A percentile compares a stretch with the other conserved stretches of the same genome.
Conservation (phyloP, 2,113 vertebrate species). For the Nipponia nippon region DNA sequence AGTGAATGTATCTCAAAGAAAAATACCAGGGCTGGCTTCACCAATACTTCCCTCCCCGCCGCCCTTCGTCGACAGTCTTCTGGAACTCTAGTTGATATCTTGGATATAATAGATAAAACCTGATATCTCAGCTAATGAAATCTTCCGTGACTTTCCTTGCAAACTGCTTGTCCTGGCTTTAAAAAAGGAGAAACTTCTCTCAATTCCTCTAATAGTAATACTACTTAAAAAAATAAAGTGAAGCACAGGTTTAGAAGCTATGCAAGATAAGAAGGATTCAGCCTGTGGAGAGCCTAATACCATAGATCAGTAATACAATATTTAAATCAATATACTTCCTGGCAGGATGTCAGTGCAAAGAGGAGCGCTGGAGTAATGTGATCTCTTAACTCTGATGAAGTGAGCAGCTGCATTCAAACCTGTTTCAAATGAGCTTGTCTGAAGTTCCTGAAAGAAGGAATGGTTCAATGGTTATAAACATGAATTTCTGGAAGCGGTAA, state of each 20-base stretch:
- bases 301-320: constrained; percentile 30
- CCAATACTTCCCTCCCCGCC: not conserved
- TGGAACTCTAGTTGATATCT: not conserved
- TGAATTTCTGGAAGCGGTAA: not conserved
- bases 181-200: not conserved
- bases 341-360: constrained; percentile 2
- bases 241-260: constrained; percentile 1
- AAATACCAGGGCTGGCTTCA: not conserved
- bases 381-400: not conserved
- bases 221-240: not conserved
- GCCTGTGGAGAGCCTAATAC: not conserved
- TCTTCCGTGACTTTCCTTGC: not conserved
- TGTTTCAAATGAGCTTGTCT: not conserved
- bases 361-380: not conserved
- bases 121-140: not conserved
- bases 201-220: not conserved
- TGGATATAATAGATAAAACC: not conserved
- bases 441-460: not conserved
- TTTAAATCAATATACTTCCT: constrained; percentile 50
- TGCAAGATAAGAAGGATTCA: not conserved
- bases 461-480: not conserved
- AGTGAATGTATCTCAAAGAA: not conserved
- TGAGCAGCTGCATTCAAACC: constrained; percentile 1
- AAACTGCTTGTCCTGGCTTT: not conserved
- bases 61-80: not conserved